Percentiles rank a stretch among this genome's conserved stretches.
Conservation (phyloP, 2,113 vertebrate genomes). For the Choloepus hoffmanni region DNA sequence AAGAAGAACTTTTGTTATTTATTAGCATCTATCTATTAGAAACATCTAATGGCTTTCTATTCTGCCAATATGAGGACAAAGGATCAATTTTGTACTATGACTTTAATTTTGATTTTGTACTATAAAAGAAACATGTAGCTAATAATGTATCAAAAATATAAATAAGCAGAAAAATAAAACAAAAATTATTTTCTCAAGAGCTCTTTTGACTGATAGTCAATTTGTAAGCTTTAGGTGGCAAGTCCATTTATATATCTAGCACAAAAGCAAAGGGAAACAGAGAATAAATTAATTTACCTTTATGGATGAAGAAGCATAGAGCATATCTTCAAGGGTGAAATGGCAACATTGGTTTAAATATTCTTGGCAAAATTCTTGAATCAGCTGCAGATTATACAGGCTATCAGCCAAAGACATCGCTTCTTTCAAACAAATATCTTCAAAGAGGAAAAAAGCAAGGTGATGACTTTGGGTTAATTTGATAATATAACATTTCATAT, state of each 20-base stretch:
- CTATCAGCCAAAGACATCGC: conserved; percentile 96
- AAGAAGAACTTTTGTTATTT: neutral
- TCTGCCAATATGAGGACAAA: neutral
- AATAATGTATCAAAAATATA: neutral
- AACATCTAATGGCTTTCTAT: neutral
- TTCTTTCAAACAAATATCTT: conserved; percentile 97
- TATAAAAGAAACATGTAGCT: neutral
- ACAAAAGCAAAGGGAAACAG: neutral
- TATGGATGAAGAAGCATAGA: conserved; percentile 94
- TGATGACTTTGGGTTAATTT: neutral
- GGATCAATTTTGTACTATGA: neutral
- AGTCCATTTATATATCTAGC: neutral
- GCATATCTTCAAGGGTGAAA: conserved; percentile 97
- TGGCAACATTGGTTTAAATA: conserved; percentile 96
- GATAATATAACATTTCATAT: neutral
- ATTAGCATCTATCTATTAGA: neutral
- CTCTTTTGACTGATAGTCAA: conserved; percentile 3
- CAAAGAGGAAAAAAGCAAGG: conserved; percentile 75
- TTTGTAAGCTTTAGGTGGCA: neutral
- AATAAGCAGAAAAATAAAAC: neutral
- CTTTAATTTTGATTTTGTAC: neutral
- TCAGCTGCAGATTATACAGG: conserved; percentile 95
- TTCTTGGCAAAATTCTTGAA: conserved; percentile 97
- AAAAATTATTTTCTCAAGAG: neutral
- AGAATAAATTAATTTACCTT: conserved; percentile 89